Evolutionary conservation across 2,797 vertebrate species (phyloP).

Genomic region (Fistularia commersonii): DNA sequence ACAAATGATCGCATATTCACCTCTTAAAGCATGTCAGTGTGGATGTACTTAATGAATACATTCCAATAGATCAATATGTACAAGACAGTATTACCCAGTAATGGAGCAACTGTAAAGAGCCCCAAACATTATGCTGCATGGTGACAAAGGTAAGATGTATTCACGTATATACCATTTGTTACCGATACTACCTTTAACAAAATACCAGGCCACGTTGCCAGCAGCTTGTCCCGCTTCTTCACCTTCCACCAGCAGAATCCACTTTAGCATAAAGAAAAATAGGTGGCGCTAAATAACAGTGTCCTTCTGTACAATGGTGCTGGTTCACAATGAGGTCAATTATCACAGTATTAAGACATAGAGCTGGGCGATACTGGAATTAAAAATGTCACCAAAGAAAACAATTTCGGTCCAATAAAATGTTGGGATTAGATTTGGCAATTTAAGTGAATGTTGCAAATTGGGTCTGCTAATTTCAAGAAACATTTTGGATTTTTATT

Average conservation of each 20-base stretch:
- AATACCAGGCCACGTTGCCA: slow-evolving; percentile 95
- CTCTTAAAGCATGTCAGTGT: slow-evolving; percentile 21
- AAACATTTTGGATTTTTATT: too few species aligned
- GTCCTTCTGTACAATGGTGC: slow-evolving; percentile 82
- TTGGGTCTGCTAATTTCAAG: too few species aligned
- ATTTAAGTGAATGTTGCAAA: too few species aligned
- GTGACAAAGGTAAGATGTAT: slow-evolving; percentile 17
- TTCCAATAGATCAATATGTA: slow-evolving; percentile 34
- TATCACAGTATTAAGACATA: not conserved
- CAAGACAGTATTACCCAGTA: slow-evolving; percentile 25
- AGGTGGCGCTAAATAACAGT: slow-evolving; percentile 96
- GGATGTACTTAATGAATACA: slow-evolving; percentile 27
- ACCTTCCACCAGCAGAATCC: slow-evolving; percentile 95
- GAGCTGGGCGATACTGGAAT: not conserved
- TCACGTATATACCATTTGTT: slow-evolving; percentile 80
- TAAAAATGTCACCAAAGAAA: not conserved
- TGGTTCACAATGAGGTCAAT: slow-evolving; percentile 90
- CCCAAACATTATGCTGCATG: slow-evolving; percentile 24
- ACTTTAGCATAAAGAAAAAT: slow-evolving; percentile 99
- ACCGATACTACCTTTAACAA: slow-evolving; percentile 99
- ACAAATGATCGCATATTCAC: slow-evolving; percentile 29
- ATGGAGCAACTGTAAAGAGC: slow-evolving; percentile 21
- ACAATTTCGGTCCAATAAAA: too few species aligned
- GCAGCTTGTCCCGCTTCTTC: slow-evolving; percentile 98
- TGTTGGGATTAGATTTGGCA: too few species aligned